A percentile compares a stretch with the other conserved stretches of the same genome.
phyloP scores from a whole-genome alignment of 2,113 vertebrate species.

The Halichoerus grypus region DNA sequence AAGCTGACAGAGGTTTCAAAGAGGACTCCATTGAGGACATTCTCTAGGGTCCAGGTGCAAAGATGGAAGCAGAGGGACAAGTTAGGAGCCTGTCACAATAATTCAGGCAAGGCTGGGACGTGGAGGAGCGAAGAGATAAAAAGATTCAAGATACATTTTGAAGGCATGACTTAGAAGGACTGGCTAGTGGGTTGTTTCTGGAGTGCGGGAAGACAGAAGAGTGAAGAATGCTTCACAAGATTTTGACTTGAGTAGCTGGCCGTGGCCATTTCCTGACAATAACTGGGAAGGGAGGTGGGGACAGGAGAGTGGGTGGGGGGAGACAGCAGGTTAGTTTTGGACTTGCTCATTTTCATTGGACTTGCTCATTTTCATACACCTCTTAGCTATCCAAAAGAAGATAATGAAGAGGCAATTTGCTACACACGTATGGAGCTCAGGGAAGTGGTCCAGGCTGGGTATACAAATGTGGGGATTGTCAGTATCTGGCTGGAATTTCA shows the following conservation, averaged over 20 bases:
- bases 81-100: background rate
- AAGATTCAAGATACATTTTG: background rate
- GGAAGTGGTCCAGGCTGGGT: background rate
- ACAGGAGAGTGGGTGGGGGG: accelerated
- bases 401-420: background rate
- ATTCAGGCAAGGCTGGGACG: background rate
- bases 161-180: background rate
- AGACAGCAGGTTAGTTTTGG: background rate
- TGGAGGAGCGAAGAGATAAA: background rate
- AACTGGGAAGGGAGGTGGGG: background rate
- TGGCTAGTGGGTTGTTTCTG: background rate
- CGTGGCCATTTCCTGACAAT: background rate
- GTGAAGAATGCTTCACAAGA: background rate
- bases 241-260: background rate
- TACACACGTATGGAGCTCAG: background rate
- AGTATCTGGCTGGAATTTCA: background rate
- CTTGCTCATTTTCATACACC: background rate
- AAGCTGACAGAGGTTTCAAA: background rate
- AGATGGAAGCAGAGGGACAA: background rate
- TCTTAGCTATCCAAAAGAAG: background rate
- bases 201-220: background rate
- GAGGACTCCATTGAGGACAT: background rate
- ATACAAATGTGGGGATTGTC: background rate
- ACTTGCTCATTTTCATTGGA: background rate
- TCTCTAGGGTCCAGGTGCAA: background rate